Evolutionary conservation across 2,113 vertebrate species (phyloP).

Genomic region (Oreocharis arfaki): DNA sequence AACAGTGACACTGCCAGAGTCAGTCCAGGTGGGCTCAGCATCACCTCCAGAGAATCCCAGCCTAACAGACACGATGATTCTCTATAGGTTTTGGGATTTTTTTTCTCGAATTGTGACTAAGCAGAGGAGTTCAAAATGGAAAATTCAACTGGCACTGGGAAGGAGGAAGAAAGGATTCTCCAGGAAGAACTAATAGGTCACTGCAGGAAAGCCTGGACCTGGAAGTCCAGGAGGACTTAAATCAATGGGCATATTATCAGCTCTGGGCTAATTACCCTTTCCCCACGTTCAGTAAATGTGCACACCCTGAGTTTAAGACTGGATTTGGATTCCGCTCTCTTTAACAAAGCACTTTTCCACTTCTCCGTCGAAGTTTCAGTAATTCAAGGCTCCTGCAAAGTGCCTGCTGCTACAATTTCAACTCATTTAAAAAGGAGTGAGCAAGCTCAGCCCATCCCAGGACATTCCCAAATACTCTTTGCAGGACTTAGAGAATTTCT

Average conservation of each 20-base stretch:
- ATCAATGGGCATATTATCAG: neutral
- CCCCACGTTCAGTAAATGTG: neutral
- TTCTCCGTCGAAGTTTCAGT: neutral
- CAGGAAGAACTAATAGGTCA: neutral
- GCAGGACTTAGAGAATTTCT: neutral
- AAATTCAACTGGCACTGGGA: neutral
- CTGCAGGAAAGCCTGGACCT: neutral
- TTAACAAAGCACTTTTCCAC: neutral
- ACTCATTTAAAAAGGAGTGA: neutral
- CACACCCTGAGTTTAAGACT: neutral
- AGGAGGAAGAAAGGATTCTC: neutral
- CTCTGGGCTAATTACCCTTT: neutral
- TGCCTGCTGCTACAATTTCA: neutral
- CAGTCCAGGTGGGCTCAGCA: neutral
- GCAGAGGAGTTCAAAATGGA: neutral
- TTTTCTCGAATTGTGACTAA: neutral
- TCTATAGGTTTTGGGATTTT: neutral
- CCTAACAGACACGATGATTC: neutral
- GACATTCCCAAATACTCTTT: neutral
- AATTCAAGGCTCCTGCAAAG: neutral
- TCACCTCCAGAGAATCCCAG: neutral
- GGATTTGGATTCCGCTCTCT: neutral
- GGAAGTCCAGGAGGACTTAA: neutral
- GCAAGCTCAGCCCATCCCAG: neutral
- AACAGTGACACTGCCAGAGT: neutral